Base-by-base conservation (phyloP, 2,888 invertebrate species). In the Callyntrura guangdongensis region DNA sequence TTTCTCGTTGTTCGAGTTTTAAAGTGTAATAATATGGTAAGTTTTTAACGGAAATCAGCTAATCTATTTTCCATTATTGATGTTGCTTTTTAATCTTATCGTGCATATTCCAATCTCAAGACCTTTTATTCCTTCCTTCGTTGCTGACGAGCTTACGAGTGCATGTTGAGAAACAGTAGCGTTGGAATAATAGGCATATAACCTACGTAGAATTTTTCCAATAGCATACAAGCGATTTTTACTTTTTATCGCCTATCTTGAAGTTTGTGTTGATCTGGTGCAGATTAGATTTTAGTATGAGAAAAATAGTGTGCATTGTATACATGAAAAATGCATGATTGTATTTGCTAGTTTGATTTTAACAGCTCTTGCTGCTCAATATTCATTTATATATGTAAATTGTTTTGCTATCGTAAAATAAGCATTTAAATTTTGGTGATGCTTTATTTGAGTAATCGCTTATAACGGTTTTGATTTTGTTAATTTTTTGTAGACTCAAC, bases 401-500 rank as follows among this genome's bases (percentile, higher is more conserved):
- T 77, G 25, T 22, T 77, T 77, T 77, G 74, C 74, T 9, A 69
- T 6, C n/a, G 20, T 53, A 17, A 6, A 17, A 5, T 59, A 59
- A 1, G 59, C 8, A 49, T 53, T 12, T 25, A 77, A 9, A 49
- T 49, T 27, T 47, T 22, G 9, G 0, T 14, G 22, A 49, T 69
- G n/a, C 25, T 77, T 49, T 77, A 53, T 1, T 59, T 36, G 36
- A 2, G 6, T 36, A n/a, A 4, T 17, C 3, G 69, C n/a, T 36
- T 59, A 67, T 67, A 14, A 22, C 20, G 1, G 20, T 61, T 22
- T 86, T 61, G 1, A 17, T 84, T 61, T 85, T 49, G 36, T 6
- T 36, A 6, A 36, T 59, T 25, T 11, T 27, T 49, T 81, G 2
- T 72, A 90, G 90, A 90, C 17, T 86, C 86, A 12, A 49, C 61